A percentile compares a stretch with the other conserved stretches of the same genome.
Conservation (phyloP, 2,888 invertebrate species). For the Podabrus alpinus region DNA sequence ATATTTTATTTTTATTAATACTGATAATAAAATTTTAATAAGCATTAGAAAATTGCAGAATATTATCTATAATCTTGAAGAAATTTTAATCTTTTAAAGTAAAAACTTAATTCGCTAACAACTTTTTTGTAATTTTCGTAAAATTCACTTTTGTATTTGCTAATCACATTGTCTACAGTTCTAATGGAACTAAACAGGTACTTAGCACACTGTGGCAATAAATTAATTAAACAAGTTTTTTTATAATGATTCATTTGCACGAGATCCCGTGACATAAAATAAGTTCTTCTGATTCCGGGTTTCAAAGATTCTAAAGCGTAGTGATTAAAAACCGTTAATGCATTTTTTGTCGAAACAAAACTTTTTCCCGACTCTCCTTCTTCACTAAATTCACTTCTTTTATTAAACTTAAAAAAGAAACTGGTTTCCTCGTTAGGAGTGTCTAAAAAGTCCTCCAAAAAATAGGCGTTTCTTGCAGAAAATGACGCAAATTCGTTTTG, state of each 20-base stretch:
- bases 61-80: neutral
- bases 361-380: conserved; percentile 73
- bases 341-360: conserved; percentile 67
- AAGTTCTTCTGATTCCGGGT: conserved; percentile 58
- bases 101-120: conserved; percentile 1
- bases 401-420: conserved; percentile 39
- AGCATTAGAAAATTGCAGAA: neutral
- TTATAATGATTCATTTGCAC: conserved; percentile 73
- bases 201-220: conserved; percentile 50
- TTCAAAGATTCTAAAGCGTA: conserved; percentile 68
- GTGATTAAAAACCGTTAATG: conserved; percentile 76
- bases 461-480: conserved; percentile 68
- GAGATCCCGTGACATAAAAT: conserved; percentile 62
- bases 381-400: conserved; percentile 57
- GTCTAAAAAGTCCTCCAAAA: conserved; percentile 33
- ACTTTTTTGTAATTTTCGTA: conserved; percentile 28
- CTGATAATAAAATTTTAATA: neutral
- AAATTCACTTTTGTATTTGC: conserved; percentile 43
- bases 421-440: conserved; percentile 14
- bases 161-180: conserved; percentile 42
- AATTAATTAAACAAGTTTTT: conserved; percentile 49
- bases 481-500: conserved; percentile 60
- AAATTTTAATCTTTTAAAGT: neutral
- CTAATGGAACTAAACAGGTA: conserved; percentile 45
- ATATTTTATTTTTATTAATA: neutral